These are phyloP conservation scores for Spondyliosoma cantharus DNA, from an alignment of 2,797 vertebrate genomes.

Conservation along the genomic window DNA sequence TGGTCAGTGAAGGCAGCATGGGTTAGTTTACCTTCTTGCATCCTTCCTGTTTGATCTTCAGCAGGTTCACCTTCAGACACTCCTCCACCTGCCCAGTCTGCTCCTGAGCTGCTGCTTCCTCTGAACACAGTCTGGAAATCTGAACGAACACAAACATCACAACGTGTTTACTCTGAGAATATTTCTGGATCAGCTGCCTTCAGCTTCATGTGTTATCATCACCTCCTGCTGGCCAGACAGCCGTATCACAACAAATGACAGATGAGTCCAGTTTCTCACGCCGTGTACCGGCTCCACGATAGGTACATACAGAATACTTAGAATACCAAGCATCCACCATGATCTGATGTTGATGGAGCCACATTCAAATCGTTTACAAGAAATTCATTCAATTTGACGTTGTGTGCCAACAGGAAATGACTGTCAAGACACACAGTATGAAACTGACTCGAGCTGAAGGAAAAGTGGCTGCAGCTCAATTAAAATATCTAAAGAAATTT, in stretches of 20 bases:
- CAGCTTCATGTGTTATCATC: background rate
- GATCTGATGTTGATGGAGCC: background rate
- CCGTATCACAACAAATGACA: background rate
- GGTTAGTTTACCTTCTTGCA: constrained; percentile 92
- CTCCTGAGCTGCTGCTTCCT: constrained; percentile 97
- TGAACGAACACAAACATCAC: constrained; percentile 59
- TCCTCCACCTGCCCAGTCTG: constrained; percentile 98
- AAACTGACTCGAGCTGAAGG: background rate
- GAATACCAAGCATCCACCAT: background rate
- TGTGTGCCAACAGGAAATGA: background rate
- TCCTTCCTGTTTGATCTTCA: constrained; percentile 92
- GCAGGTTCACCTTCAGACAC: constrained; percentile 95
- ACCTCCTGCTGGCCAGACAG: background rate
- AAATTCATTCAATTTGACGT: background rate
- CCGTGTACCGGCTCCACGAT: background rate
- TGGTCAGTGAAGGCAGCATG: constrained; percentile 26
- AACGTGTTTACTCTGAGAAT: background rate
- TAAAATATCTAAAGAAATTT: background rate
- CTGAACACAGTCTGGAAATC: constrained; percentile 92
- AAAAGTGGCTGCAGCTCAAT: background rate
- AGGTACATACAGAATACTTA: background rate
- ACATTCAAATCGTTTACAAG: background rate
- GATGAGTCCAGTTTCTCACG: background rate
- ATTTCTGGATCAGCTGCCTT: too few relatives aligned
- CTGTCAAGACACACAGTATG: background rate